Conservation (phyloP, 1,140 invertebrate genomes). For the Pseudomyrmex gracilis region DNA sequence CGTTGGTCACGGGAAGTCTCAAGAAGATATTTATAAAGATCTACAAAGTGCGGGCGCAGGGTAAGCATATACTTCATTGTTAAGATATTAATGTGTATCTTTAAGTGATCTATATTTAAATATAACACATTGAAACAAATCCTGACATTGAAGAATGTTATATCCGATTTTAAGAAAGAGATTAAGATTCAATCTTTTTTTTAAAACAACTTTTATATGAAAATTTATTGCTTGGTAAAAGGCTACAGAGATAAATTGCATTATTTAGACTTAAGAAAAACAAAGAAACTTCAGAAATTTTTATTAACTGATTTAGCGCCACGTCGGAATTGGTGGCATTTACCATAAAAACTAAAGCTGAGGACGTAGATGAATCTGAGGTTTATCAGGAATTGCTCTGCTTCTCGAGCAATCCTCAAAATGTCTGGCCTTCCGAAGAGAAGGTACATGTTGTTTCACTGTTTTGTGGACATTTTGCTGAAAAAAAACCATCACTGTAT, state of each 20-base stretch:
- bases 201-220: not conserved
- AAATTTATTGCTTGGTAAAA: not conserved
- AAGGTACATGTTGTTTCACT: conserved; percentile 77
- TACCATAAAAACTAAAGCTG: conserved; percentile 84
- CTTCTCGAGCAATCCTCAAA: conserved; percentile 84
- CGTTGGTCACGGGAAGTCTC: conserved; percentile 90
- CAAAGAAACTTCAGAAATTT: conserved; percentile 72
- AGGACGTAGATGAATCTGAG: conserved; percentile 84
- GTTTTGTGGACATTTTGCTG: conserved; percentile 43
- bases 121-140: too few relatives aligned
- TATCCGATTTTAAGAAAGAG: not conserved
- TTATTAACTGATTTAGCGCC: conserved; percentile 82
- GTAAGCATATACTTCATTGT: conserved; percentile 78
- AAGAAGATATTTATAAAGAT: conserved; percentile 94
- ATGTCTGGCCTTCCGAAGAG: conserved; percentile 83
- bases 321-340: conserved; percentile 82
- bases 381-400: conserved; percentile 85
- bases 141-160: not conserved
- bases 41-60: conserved; percentile 87
- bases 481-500: conserved; percentile 69
- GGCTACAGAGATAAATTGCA: conserved; percentile 4
- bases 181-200: conserved; percentile 4
- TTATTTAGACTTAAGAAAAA: not conserved
- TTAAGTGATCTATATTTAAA: not conserved
- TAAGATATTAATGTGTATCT: not conserved